Percentiles rank a stretch among this genome's conserved stretches.
These are phyloP conservation scores for Nasonia longicornis DNA, from an alignment of 1,140 invertebrate genomes.

Conservation along the genomic window DNA sequence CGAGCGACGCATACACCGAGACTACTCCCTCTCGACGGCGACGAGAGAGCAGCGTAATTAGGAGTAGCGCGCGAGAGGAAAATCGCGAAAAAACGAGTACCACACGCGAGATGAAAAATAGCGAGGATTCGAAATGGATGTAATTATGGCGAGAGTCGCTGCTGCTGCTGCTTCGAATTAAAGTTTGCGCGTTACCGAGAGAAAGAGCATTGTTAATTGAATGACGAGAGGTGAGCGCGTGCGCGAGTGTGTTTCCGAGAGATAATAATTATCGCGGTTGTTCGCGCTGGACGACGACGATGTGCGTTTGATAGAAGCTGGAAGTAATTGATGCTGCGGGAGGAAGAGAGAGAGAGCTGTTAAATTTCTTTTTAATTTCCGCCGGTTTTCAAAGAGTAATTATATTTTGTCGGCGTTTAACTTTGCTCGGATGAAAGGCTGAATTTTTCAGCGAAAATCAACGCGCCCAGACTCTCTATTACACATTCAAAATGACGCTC, in stretches of 20 bases:
- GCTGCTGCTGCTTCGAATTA: background rate
- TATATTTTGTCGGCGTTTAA: background rate
- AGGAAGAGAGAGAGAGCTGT: too few species aligned
- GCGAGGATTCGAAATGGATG: slow-evolving; percentile 29
- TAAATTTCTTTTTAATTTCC: background rate
- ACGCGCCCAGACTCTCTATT: background rate
- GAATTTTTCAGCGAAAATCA: background rate
- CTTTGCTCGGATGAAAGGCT: background rate
- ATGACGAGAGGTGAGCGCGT: slow-evolving; percentile 8
- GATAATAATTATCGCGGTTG: slow-evolving; percentile 13
- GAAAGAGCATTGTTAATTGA: slow-evolving; percentile 34
- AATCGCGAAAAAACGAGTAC: background rate
- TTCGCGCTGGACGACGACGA: background rate
- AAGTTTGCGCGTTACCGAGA: background rate
- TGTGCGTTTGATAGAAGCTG: background rate
- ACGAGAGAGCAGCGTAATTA: background rate
- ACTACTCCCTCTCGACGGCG: background rate
- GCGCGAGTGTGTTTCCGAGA: background rate
- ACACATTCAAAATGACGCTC: background rate
- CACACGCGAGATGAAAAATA: slow-evolving; percentile 15
- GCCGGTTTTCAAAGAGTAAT: background rate
- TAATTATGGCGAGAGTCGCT: slow-evolving; percentile 17
- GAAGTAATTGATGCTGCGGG: background rate
- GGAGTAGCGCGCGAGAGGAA: background rate
- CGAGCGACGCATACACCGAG: background rate